A percentile compares a stretch with the other conserved stretches of the same genome.
phyloP scores from a whole-genome alignment of 2,888 invertebrate species.

The Pasiphila rectangulata region DNA sequence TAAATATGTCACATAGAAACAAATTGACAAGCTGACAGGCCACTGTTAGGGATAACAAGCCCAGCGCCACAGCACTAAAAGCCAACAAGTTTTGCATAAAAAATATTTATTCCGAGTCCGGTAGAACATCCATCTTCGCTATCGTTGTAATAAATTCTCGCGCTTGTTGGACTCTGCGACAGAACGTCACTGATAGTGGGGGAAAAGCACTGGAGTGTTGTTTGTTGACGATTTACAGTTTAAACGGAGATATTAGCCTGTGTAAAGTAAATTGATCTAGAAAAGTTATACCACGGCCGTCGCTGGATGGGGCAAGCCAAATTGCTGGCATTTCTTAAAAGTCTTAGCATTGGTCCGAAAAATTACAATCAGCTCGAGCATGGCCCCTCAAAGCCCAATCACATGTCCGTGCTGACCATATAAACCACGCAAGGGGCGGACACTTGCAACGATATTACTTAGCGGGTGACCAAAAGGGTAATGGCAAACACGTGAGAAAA shows the following conservation, averaged over 20 bases:
- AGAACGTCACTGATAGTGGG: constrained; percentile 17
- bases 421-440: too few species aligned
- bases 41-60: background rate
- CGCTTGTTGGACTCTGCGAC: constrained; percentile 25
- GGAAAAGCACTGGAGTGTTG: constrained; percentile 12
- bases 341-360: too few species aligned
- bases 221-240: constrained; percentile 1
- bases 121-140: constrained; percentile 23
- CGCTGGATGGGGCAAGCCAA: too few species aligned
- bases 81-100: constrained; percentile 18
- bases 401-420: too few species aligned
- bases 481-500: too few species aligned
- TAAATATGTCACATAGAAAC: background rate
- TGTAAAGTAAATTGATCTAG: background rate
- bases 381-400: too few species aligned
- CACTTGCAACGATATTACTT: too few species aligned
- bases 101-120: constrained; percentile 14
- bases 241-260: background rate
- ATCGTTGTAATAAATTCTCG: constrained; percentile 27
- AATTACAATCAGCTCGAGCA: too few species aligned
- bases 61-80: background rate
- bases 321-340: too few species aligned
- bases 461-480: too few species aligned
- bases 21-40: background rate
- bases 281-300: too few species aligned